These are phyloP conservation scores for Harpagus bidentatus DNA, from an alignment of 2,113 vertebrate species.

Conservation along the genomic window DNA sequence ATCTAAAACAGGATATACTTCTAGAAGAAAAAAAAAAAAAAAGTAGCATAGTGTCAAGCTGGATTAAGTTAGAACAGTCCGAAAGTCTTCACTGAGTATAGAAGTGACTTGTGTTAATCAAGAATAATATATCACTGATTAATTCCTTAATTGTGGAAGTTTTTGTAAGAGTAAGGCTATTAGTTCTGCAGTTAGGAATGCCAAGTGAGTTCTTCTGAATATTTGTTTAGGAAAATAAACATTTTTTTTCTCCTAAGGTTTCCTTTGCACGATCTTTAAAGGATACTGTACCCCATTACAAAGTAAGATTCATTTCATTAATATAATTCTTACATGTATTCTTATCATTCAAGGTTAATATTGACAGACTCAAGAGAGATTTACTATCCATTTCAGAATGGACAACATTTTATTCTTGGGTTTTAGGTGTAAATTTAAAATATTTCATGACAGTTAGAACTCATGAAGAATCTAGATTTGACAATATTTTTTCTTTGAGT, in stretches of 20 bases:
- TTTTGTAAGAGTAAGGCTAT: neutral
- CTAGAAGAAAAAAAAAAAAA: neutral
- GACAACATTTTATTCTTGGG: neutral
- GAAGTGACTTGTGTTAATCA: neutral
- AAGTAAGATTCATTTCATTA: neutral
- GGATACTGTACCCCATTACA: neutral
- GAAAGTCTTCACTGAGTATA: neutral
- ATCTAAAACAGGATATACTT: neutral
- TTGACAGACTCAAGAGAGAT: neutral
- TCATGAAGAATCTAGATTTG: neutral
- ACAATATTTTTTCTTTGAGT: neutral
- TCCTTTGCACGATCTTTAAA: neutral
- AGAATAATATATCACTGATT: neutral
- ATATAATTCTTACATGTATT: neutral
- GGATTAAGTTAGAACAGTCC: neutral
- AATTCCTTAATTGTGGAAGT: neutral
- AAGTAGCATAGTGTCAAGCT: neutral
- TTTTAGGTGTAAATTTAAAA: neutral
- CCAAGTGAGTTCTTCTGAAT: neutral
- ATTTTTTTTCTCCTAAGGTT: neutral
- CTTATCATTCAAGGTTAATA: neutral
- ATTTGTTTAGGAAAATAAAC: neutral
- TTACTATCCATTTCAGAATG: neutral
- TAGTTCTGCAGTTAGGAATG: neutral
- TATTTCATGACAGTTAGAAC: neutral